Evolutionary conservation across 2,797 vertebrate species (phyloP).

Genomic region (Lindbergichthys nudifrons): DNA sequence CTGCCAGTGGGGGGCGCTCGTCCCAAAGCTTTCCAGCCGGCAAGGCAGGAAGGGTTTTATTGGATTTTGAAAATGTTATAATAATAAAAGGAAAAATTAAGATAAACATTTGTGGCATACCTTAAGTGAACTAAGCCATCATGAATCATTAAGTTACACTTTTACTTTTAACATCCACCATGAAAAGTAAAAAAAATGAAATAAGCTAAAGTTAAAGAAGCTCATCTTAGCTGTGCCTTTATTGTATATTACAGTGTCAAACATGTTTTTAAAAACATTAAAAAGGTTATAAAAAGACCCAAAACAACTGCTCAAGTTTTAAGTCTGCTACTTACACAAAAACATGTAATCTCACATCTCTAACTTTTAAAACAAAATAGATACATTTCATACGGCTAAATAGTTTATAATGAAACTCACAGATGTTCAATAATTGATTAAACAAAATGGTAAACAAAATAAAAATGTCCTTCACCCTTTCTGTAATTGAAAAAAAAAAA

Average conservation of each 20-base stretch:
- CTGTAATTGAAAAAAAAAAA: not conserved
- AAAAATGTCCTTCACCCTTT: not conserved
- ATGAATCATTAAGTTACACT: not conserved
- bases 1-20: too few species aligned
- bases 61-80: slow-evolving; percentile 4
- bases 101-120: not conserved
- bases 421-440: slow-evolving; percentile 17
- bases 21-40: not conserved
- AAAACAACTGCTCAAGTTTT: slow-evolving; percentile 8
- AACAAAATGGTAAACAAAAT: not conserved
- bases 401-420: slow-evolving; percentile 13
- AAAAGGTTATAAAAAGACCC: slow-evolving; percentile 14
- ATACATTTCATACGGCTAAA: slow-evolving; percentile 20
- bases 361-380: slow-evolving; percentile 9
- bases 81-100: not conserved
- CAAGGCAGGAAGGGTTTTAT: not conserved
- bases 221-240: not conserved
- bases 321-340: slow-evolving; percentile 2
- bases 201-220: not conserved
- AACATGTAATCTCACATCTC: slow-evolving; percentile 8
- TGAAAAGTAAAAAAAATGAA: not conserved
- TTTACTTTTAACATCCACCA: slow-evolving; percentile 5
- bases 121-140: not conserved
- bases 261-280: not conserved
- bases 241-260: not conserved